A percentile compares a stretch with the other conserved stretches of the same genome.
These are phyloP conservation scores for Drosophila auraria DNA, from an alignment of 1,140 invertebrate genomes.

Conservation along the genomic window DNA sequence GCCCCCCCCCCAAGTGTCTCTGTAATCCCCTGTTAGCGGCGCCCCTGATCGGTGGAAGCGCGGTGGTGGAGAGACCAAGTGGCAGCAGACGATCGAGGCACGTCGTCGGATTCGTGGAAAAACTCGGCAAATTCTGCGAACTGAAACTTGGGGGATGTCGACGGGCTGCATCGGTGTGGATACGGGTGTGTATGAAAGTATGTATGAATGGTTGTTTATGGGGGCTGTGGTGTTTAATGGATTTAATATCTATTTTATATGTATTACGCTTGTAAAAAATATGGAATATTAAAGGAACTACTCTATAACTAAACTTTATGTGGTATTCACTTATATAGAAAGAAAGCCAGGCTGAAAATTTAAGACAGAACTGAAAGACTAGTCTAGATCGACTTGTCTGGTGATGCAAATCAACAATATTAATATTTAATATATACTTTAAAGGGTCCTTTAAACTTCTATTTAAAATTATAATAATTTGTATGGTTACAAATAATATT, in stretches of 20 bases:
- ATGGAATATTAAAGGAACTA: too few relatives aligned
- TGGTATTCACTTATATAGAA: too few relatives aligned
- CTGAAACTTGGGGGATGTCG: slow-evolving; percentile 42
- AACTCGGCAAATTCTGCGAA: slow-evolving; percentile 69
- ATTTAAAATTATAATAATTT: background rate
- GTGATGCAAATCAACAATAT: background rate
- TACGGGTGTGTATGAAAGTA: slow-evolving; percentile 2
- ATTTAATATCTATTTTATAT: background rate
- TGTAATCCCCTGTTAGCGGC: background rate
- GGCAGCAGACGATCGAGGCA: slow-evolving; percentile 61
- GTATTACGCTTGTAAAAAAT: too few relatives aligned
- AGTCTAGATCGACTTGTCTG: background rate
- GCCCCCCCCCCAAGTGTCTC: background rate
- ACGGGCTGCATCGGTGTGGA: slow-evolving; percentile 26
- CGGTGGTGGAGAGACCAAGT: slow-evolving; percentile 17
- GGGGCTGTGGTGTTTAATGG: background rate
- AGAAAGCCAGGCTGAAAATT: too few relatives aligned
- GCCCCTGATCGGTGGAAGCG: slow-evolving; percentile 1
- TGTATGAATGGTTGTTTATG: background rate
- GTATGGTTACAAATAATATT: background rate
- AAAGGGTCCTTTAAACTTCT: too few relatives aligned
- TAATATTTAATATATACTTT: background rate
- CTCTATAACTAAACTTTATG: too few relatives aligned
- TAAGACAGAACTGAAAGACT: too few relatives aligned
- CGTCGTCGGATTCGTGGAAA: slow-evolving; percentile 66